Evolutionary conservation across 2,888 invertebrate species (phyloP).

Genomic region (Drosophila acutilabella): DNA sequence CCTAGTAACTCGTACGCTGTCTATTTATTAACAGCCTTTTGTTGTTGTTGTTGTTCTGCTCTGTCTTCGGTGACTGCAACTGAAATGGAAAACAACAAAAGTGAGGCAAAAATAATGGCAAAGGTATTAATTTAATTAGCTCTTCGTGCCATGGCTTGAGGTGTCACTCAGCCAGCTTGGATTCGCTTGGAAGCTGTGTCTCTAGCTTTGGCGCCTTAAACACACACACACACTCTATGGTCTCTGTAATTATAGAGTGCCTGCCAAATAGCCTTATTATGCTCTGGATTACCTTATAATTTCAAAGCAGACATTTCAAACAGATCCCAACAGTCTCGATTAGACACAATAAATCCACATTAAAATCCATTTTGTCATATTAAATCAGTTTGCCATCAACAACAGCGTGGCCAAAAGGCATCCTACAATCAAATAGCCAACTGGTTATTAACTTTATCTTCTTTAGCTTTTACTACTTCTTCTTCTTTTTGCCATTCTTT

Average conservation of each 20-base stretch:
- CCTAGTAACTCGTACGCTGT: slow-evolving; percentile 32
- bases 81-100: slow-evolving; percentile 18
- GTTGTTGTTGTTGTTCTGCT: slow-evolving; percentile 12
- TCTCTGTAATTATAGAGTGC: slow-evolving; percentile 40
- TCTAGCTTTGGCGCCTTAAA: slow-evolving; percentile 44
- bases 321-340: slow-evolving; percentile 19
- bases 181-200: slow-evolving; percentile 26
- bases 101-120: slow-evolving; percentile 48
- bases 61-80: slow-evolving; percentile 3
- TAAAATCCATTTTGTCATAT: slow-evolving; percentile 46
- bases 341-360: slow-evolving; percentile 42
- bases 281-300: slow-evolving; percentile 36
- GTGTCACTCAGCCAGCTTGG: slow-evolving; percentile 50
- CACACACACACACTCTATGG: neutral
- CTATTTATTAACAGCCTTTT: slow-evolving; percentile 51
- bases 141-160: slow-evolving; percentile 58
- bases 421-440: slow-evolving; percentile 3
- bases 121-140: slow-evolving; percentile 65
- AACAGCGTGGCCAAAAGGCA: slow-evolving; percentile 37
- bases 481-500: slow-evolving; percentile 3
- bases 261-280: slow-evolving; percentile 60
- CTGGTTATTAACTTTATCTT: slow-evolving; percentile 19
- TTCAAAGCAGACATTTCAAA: slow-evolving; percentile 17
- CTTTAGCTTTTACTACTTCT: neutral
- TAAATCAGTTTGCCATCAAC: slow-evolving; percentile 33